Conservation (phyloP, 2,888 invertebrate species). For the Epistrophella euchroma region DNA sequence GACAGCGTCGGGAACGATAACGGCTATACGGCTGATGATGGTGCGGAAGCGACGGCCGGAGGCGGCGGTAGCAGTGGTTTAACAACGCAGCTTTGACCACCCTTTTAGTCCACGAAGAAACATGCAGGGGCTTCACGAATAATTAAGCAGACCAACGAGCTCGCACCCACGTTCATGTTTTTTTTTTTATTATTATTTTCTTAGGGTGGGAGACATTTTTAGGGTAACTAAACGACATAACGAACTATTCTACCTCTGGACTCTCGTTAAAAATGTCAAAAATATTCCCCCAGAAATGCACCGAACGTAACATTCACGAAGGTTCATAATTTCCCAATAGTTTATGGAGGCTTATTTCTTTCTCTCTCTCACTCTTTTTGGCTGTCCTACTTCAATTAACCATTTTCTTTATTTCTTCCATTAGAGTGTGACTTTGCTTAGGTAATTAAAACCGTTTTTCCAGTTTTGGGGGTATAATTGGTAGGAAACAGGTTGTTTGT, state of each 20-base stretch:
- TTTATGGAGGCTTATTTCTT: not conserved
- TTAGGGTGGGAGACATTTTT: constrained; percentile 15
- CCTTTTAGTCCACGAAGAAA: constrained; percentile 50
- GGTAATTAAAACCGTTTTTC: constrained; percentile 51
- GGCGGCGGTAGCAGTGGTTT: constrained; percentile 43
- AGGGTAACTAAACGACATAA: constrained; percentile 14
- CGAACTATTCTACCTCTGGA: constrained; percentile 17
- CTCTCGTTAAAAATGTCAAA: constrained; percentile 57
- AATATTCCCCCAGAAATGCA: constrained; percentile 2
- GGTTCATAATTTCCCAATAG: constrained; percentile 27
- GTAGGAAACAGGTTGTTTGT: not conserved
- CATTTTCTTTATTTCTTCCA: not conserved
- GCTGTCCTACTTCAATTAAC: constrained; percentile 37
- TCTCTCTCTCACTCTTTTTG: not conserved
- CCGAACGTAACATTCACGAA: constrained; percentile 34
- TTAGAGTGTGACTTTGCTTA: constrained; percentile 49
- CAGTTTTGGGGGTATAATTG: constrained; percentile 36
- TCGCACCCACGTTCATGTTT: constrained; percentile 45
- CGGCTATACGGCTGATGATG: not conserved
- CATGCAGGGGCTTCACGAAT: constrained; percentile 65
- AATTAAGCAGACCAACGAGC: constrained; percentile 59
- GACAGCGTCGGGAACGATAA: not conserved
- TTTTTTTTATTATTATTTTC: not conserved
- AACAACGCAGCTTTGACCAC: constrained; percentile 73
- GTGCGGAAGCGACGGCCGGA: not conserved